Base-by-base conservation (phyloP, 2,888 invertebrate genomes). In the Diaperis boleti region DNA sequence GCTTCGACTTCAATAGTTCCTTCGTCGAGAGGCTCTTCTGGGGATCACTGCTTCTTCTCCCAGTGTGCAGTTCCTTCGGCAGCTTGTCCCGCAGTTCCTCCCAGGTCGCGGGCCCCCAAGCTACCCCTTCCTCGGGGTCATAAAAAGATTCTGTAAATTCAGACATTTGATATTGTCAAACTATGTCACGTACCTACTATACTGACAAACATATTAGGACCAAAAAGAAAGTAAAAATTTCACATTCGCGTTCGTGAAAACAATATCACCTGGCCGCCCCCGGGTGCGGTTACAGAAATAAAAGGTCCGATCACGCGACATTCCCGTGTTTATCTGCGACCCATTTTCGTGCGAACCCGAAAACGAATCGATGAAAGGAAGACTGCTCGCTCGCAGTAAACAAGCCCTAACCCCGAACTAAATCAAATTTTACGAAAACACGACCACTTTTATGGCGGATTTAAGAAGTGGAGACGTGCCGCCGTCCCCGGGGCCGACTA, bases 51-150 rank as follows among this genome's bases (percentile, higher is more conserved):
- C 20, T 10, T 8, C 44, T 8, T n/a, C 20, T 22, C 11, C 6
- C 1, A 10, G 26, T 13, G 8, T 11, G 26, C 26, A 4, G 37
- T n/a, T 10, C 13, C 11, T 29, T 47, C 14, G 20, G 10, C 1
- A 65, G 37, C 8, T 63, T 47, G 3, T 47, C 42, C 29, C 61
- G 63, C 1, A 64, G 26, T 64, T 68, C 67, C 42, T 42, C 47
- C 10, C 62, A 6, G 2, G 64, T 57, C 11, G 50, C 3, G 6
- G 63, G 62, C 6, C 67, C 67, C 65, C 67, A 68, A 31, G 61
- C 55, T 13, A 68, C 50, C 11, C 65, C 65, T 35, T 65, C 65
- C 13, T 63, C 63, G 47, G 64, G 62, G 62, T 49, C 42, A 50
- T 67, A 67, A 65, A 15, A 42, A 7, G 41, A 1, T 42, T 42